Evolutionary conservation across 92 coral and sea anemone species (phyloP).

Genomic region (Porites divaricata): DNA sequence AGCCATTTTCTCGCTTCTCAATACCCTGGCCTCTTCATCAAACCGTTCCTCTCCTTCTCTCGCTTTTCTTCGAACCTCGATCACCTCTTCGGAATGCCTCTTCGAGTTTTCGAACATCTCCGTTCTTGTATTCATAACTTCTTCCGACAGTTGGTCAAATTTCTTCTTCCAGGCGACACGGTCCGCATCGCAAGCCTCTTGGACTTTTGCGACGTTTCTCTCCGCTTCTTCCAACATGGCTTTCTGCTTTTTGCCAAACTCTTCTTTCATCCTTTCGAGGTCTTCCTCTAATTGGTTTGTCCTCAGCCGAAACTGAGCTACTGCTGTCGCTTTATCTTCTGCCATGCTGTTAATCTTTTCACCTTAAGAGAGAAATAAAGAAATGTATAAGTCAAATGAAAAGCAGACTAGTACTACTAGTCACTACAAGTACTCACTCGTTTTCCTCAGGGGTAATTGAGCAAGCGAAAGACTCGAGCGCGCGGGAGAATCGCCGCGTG

Average conservation of each 20-base stretch:
- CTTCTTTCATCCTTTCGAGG: conserved; percentile 59
- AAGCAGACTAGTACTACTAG: too few species aligned
- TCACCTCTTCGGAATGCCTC: conserved; percentile 71
- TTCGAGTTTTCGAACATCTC: conserved; percentile 76
- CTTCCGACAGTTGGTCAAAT: conserved; percentile 68
- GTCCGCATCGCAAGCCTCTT: conserved; percentile 71
- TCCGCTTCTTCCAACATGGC: conserved; percentile 74
- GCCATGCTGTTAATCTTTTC: conserved; percentile 21
- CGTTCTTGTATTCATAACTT: conserved; percentile 57
- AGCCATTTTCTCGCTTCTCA: conserved; percentile 52
- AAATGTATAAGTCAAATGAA: neutral
- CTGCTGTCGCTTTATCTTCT: conserved; percentile 44
- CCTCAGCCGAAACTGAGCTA: conserved; percentile 45
- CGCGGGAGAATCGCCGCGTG: too few species aligned
- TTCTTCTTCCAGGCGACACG: conserved; percentile 74
- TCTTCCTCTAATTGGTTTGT: conserved; percentile 61
- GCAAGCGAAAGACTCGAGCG: too few species aligned
- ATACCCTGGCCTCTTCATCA: conserved; percentile 67
- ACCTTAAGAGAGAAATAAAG: neutral
- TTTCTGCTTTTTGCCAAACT: conserved; percentile 61
- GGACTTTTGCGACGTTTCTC: conserved; percentile 49
- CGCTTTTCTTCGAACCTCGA: conserved; percentile 64
- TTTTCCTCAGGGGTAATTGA: too few species aligned
- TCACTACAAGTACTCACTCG: neutral
- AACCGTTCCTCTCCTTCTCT: conserved; percentile 65